Conservation (phyloP, 2,113 vertebrate genomes). For the Bufo bufo region DNA sequence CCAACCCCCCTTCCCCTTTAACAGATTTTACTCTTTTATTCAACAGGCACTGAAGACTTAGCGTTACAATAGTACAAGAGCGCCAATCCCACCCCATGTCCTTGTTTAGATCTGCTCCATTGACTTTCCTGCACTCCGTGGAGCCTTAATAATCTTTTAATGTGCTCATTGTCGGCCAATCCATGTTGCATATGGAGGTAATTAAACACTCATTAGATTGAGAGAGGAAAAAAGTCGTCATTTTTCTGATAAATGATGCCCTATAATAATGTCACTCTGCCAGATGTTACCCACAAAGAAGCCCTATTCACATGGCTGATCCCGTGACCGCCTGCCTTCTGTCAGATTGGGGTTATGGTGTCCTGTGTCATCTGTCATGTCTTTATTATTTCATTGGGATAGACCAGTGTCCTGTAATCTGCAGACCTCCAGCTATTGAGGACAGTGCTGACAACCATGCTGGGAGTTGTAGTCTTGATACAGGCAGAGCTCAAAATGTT, state of each 20-base stretch:
- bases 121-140: constrained; percentile 37
- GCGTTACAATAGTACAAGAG: not conserved
- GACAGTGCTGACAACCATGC: not conserved
- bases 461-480: not conserved
- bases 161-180: constrained; percentile 51
- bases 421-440: not conserved
- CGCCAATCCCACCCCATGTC: not conserved
- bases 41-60: not conserved
- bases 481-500: not conserved
- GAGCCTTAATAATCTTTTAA: constrained; percentile 58
- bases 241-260: constrained; percentile 52
- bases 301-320: not conserved
- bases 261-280: constrained; percentile 48
- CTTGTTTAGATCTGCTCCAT: constrained; percentile 29
- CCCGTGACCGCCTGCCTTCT: not conserved
- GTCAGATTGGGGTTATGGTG: not conserved
- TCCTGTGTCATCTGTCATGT: not conserved
- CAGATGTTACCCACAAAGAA: constrained; percentile 42
- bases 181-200: constrained; percentile 56
- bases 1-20: not conserved
- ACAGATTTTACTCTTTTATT: not conserved
- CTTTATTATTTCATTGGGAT: not conserved
- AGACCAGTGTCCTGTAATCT: not conserved
- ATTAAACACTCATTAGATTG: constrained; percentile 57
- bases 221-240: constrained; percentile 39